These are phyloP conservation scores for Meles meles DNA, from an alignment of 2,113 vertebrate genomes.

Conservation along the genomic window DNA sequence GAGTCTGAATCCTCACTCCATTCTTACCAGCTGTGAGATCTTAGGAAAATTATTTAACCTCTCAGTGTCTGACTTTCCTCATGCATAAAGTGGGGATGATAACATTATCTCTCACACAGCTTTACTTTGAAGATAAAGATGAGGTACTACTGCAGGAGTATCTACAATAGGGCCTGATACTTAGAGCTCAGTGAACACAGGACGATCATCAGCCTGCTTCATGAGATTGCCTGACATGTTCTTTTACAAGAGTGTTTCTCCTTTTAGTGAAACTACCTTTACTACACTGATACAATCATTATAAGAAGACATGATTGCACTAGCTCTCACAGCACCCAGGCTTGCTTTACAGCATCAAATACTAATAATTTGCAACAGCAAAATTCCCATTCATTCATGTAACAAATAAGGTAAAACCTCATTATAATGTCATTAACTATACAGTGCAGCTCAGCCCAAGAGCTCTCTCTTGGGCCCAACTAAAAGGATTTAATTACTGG, in stretches of 20 bases:
- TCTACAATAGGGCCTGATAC: not conserved
- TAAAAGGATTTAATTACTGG: conserved; percentile 39
- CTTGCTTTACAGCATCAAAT: conserved; percentile 5
- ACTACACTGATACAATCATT: not conserved
- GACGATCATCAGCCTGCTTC: not conserved
- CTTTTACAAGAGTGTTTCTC: not conserved
- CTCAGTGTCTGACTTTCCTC: not conserved
- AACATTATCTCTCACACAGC: not conserved
- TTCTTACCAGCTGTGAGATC: not conserved
- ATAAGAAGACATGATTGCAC: not conserved
- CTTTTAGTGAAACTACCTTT: not conserved
- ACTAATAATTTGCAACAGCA: conserved; percentile 32
- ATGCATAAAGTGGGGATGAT: not conserved
- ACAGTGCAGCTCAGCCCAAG: not conserved
- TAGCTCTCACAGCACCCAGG: not conserved
- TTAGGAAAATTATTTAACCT: not conserved
- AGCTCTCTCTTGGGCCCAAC: conserved; percentile 9
- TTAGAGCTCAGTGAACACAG: not conserved
- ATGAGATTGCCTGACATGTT: not conserved
- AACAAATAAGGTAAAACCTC: conserved; percentile 56
- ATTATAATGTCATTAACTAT: conserved; percentile 45
- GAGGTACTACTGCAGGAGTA: not conserved
- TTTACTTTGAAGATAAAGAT: not conserved
- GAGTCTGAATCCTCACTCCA: not conserved
- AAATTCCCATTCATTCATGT: conserved; percentile 54